Evolutionary conservation across 2,113 vertebrate genomes (phyloP), one percentile per base, ranked within the genome.

Genomic region (Urocolius indicus): DNA sequence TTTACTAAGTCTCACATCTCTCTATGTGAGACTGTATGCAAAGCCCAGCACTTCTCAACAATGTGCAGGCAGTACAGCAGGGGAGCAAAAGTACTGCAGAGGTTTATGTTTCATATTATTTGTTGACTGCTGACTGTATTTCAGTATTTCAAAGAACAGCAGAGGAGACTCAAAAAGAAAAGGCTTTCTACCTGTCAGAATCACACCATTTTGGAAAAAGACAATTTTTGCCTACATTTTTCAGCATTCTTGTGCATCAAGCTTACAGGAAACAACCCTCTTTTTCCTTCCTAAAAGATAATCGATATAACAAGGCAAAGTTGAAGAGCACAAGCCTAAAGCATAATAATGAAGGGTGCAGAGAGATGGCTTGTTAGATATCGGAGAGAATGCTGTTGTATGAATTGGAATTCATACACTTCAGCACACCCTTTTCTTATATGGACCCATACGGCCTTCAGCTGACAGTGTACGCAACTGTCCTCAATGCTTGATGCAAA

Each of bases 1-100:
- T 90, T 97, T 96, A 95, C 72, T 59, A 85, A 95, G 91, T 87
- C 7, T 76, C 91, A 88, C 74, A 87, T 81, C 38, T 89, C 93
- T 87, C 79, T n/a, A 8, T 59, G 52, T 54, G 32, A 49, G 79
- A 68, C 69, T 59, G 45, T 55, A 80, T 51, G 93, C 59, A 80
- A 91, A 86, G 57, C 55, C 66, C 83, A 34, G 21, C 13, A 12
- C 86, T 61, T 84, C 93, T 80, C 80, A 89, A 91, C 85, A 95
- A 93, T 5, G 7, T 0, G 8, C 57, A 85, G 75, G 71, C 2
- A 2, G 29, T 89, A 71, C 94, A 93, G 80, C 77, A 81, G 90
- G 90, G 54, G 19, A 81, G 65, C 61, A 86, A 32, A 91, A 93
- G 61, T 58, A 84, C 85, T 87, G 94, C 76, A 89, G 90, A 90